Percentiles rank a stretch among this genome's conserved stretches.
These are phyloP conservation scores for Heloderma charlesbogerti DNA, from an alignment of 2,113 vertebrate species.

Conservation along the genomic window DNA sequence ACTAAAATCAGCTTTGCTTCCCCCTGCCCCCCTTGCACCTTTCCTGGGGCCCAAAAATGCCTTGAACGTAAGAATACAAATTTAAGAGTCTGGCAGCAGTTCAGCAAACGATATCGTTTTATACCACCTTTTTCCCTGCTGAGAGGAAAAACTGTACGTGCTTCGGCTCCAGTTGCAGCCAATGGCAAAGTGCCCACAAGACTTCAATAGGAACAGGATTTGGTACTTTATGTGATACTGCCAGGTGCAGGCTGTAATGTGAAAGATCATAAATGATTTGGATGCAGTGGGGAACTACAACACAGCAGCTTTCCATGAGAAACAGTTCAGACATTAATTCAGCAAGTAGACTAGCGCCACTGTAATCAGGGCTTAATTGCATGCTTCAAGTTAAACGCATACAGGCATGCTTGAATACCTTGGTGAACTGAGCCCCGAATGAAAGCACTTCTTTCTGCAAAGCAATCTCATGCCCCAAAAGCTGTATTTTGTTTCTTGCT, in stretches of 20 bases:
- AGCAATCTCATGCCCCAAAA: background rate
- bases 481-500: slow-evolving; percentile 4
- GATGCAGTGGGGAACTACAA: slow-evolving; percentile 6
- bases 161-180: slow-evolving; percentile 15
- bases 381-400: slow-evolving; percentile 21
- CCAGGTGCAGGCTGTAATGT: slow-evolving; percentile 34
- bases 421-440: background rate
- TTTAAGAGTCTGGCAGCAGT: slow-evolving; percentile 7
- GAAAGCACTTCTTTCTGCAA: background rate
- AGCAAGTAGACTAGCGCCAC: background rate
- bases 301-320: slow-evolving; percentile 13
- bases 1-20: background rate
- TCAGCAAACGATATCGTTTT: slow-evolving; percentile 25
- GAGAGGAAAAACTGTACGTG: slow-evolving; percentile 4
- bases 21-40: background rate
- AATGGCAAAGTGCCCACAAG: slow-evolving; percentile 25
- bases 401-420: background rate
- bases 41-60: background rate
- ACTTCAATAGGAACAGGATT: slow-evolving; percentile 30
- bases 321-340: slow-evolving; percentile 21
- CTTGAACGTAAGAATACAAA: slow-evolving; percentile 18
- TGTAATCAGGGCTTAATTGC: slow-evolving; percentile 30
- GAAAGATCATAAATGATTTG: slow-evolving; percentile 16
- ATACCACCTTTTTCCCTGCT: slow-evolving; percentile 22
- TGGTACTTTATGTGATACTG: slow-evolving; percentile 21